Evolutionary conservation across 2,797 vertebrate genomes (phyloP).

Genomic region (Gallinago stenura): DNA sequence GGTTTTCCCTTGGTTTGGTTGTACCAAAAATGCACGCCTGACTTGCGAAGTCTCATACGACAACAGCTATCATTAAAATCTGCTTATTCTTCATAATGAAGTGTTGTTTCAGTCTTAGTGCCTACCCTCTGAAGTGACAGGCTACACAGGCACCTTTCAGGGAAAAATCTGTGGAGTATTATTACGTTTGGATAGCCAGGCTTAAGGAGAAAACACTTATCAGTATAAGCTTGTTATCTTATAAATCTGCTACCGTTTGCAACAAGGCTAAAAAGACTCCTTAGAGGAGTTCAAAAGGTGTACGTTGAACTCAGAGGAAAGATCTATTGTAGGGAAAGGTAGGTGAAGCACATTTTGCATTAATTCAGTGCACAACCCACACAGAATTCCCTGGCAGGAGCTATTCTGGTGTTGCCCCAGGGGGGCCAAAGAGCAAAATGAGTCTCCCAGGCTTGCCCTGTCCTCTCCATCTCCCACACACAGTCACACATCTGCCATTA

Average conservation of each 20-base stretch:
- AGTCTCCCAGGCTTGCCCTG: neutral
- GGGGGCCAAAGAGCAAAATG: neutral
- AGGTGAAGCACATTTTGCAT: neutral
- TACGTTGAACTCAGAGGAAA: neutral
- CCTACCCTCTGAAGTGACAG: constrained; percentile 40
- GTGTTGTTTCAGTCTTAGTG: constrained; percentile 26
- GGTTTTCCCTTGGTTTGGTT: neutral
- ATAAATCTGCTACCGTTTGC: constrained; percentile 1
- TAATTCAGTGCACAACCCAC: neutral
- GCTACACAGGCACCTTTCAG: constrained; percentile 46
- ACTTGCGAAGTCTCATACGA: neutral
- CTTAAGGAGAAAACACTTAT: constrained; percentile 43
- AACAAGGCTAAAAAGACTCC: neutral
- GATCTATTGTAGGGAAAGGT: neutral
- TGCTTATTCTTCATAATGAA: constrained; percentile 45
- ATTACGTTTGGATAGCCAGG: constrained; percentile 16
- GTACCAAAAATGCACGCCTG: constrained; percentile 3
- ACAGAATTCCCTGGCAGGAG: neutral
- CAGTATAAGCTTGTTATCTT: constrained; percentile 32
- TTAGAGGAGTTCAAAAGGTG: neutral
- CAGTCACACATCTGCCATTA: neutral
- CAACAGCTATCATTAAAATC: constrained; percentile 55
- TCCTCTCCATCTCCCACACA: neutral
- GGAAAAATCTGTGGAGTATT: constrained; percentile 31
- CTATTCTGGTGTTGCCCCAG: neutral